Evolutionary conservation across 2,888 invertebrate genomes (phyloP).

Genomic region (Cantharis nigra): DNA sequence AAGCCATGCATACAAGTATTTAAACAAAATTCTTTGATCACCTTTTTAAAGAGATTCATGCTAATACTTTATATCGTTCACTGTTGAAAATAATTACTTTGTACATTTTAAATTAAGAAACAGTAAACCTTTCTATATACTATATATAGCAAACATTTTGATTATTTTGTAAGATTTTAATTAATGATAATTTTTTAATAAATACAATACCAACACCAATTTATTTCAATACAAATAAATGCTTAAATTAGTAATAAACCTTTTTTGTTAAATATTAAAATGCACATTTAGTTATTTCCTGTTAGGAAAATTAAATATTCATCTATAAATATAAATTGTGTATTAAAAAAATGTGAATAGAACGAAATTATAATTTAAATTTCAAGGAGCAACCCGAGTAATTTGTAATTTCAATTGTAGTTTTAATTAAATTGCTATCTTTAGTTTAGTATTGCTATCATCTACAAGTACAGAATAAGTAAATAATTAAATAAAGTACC

Average conservation of each 20-base stretch:
- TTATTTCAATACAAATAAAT: neutral
- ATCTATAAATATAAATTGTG: neutral
- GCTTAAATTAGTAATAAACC: neutral
- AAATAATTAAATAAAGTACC: too few species aligned
- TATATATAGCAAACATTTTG: too few species aligned
- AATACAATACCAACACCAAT: neutral
- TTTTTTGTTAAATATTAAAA: neutral
- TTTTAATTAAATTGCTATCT: too few species aligned
- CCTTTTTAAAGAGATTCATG: neutral
- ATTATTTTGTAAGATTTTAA: neutral
- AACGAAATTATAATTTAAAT: neutral
- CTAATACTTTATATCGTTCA: neutral
- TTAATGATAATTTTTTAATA: neutral
- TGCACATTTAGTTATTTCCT: neutral
- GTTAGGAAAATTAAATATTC: neutral
- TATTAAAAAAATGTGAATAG: neutral
- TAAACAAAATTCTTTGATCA: constrained; percentile 63
- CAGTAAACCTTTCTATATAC: neutral
- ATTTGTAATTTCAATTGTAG: too few species aligned
- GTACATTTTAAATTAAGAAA: neutral
- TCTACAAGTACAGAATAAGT: too few species aligned
- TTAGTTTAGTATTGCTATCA: too few species aligned
- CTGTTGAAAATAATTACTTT: too few species aligned
- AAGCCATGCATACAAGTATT: constrained; percentile 74
- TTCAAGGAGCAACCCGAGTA: too few species aligned